Evolutionary conservation across 2,888 invertebrate species (phyloP), one percentile per base, ranked within the genome.

Genomic region (Synanthedon andrenaeformis): DNA sequence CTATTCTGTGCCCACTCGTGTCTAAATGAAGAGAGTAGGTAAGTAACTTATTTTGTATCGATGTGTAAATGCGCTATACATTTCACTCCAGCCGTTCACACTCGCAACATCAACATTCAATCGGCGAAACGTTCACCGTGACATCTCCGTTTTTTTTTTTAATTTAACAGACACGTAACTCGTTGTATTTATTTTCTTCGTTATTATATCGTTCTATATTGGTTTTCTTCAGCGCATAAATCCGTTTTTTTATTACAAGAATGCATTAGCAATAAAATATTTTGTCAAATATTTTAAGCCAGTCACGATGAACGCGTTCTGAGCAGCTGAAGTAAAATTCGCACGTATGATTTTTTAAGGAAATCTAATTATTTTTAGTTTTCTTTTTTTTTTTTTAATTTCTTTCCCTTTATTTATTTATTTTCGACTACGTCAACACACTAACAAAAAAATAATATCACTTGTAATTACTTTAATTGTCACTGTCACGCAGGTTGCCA

Each of bases 81-180:
- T 78, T 80, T 73, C 70, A 68, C 72, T 73, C 62, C 67, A 70
- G 70, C 69, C 58, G 57, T 67, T 64, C 69, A 59, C 67, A 62
- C 12, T 23, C 65, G 67, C 35, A 70, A 77, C 76, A 74, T 78
- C 77, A 80, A 79, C 78, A 79, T 23, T 23, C 23, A 35, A 73
- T 76, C 70, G 66, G 69, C 74, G 72, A 78, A 82, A 74, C 73
- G 74, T 80, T 78, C 74, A 77, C 72, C 76, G 72, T 69, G 65
- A 64, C 65, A 57, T 60, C 53, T 58, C 58, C 52, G 53, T 58
- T 51, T 60, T 57, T n/a, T 45, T 45, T n/a, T 13, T 45, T 13
- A 13, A 45, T 8, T 45, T 13, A 23, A 23, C 5, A 23, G 23
- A 23, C 23, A 23, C 23, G 23, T 45, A 45, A 45, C 11, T 6